Percentiles rank a stretch among this genome's conserved stretches.
phyloP scores from a whole-genome alignment of 2,797 vertebrate species.

The Enoplosus armatus region DNA sequence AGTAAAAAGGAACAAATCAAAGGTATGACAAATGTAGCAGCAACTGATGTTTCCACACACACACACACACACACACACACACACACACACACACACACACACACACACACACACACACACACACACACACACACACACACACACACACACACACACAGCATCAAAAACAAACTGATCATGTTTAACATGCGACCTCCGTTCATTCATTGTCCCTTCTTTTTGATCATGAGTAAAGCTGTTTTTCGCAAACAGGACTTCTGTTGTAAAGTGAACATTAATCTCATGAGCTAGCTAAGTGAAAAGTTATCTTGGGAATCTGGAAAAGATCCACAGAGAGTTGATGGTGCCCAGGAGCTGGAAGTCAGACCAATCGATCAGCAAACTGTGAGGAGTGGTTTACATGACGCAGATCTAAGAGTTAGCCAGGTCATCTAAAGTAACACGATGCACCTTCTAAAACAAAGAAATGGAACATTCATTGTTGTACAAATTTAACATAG shows the following conservation, averaged over 20 bases:
- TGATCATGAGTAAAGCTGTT: not conserved
- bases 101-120: conserved; percentile 3
- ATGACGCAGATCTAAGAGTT: not conserved
- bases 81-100: conserved; percentile 3
- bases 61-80: conserved; percentile 3
- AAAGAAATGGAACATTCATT: not conserved
- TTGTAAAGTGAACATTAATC: not conserved
- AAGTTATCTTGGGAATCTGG: not conserved
- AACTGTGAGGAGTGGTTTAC: not conserved
- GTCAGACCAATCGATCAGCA: conserved; percentile 8
- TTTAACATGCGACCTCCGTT: not conserved
- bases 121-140: conserved; percentile 3
- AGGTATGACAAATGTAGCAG: conserved; percentile 75
- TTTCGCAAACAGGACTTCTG: not conserved
- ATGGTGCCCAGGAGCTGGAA: not conserved
- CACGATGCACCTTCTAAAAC: not conserved
- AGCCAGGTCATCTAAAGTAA: not conserved
- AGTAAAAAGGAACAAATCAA: conserved; percentile 81
- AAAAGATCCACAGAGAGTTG: not conserved
- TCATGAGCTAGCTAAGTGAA: conserved; percentile 2
- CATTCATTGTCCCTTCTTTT: not conserved
- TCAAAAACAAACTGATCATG: not conserved
- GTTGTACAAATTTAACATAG: not conserved
- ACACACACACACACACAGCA: conserved; percentile 10
- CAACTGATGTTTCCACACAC: conserved; percentile 33